phyloP scores from a whole-genome alignment of 1,140 invertebrate species.

The Eciton burchellii region DNA sequence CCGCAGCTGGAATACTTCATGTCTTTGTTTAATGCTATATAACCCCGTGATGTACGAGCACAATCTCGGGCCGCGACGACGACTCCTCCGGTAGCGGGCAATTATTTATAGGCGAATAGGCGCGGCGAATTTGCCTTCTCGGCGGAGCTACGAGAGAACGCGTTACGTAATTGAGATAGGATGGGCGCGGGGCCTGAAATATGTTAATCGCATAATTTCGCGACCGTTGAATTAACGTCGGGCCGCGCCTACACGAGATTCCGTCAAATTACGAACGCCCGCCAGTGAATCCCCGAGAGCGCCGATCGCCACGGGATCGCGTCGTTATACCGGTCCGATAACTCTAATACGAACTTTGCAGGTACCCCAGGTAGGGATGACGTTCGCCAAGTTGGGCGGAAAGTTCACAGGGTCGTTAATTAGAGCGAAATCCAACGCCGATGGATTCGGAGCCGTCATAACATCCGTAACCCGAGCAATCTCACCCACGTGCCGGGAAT shows the following conservation, averaged over 20 bases:
- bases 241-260: neutral
- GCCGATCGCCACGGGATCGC: neutral
- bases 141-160: constrained; percentile 9
- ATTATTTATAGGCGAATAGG: constrained; percentile 56
- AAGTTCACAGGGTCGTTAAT: constrained; percentile 55
- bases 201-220: neutral
- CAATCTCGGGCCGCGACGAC: constrained; percentile 44
- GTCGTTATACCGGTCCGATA: neutral
- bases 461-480: constrained; percentile 36
- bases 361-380: neutral
- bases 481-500: constrained; percentile 20
- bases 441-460: constrained; percentile 40
- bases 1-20: constrained; percentile 66
- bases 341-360: neutral
- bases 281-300: neutral
- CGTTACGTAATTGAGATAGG: neutral
- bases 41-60: constrained; percentile 55
- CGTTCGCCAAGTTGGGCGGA: constrained; percentile 32
- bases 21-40: constrained; percentile 61
- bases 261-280: neutral
- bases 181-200: neutral
- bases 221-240: neutral
- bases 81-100: neutral
- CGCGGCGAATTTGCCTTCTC: constrained; percentile 8
- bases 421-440: constrained; percentile 45